Evolutionary conservation across 2,797 vertebrate genomes (phyloP), one percentile per base, ranked within the genome.

Genomic region (Rhyacichthys aspro): DNA sequence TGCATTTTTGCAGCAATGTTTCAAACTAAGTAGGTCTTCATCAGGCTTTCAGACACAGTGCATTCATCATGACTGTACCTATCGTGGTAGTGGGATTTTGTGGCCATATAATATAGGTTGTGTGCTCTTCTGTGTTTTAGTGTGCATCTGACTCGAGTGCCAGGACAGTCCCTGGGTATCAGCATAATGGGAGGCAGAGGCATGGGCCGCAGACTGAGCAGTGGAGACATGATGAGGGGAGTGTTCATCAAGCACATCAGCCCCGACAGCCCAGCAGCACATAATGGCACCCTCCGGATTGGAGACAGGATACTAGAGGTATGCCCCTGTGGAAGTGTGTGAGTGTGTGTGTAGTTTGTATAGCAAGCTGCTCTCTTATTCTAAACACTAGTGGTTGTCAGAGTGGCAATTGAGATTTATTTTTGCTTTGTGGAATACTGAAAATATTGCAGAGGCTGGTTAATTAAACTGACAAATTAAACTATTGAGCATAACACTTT

Each of bases 181-280:
- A 96, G 96, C 87, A 98, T 99, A 81, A 94, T 95, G 88, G 97
- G 96, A 79, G 97, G 98, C 70, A 92, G 94, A 85, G 95, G 96
- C 15, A 98, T 99, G 96, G 98, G 96, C 44, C 94, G 93, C 67
- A 94, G 96, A 34, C 88, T 98, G 56, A 95, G 94, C 90, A 95
- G 91, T 3, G 96, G 98, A 53, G 95, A 97, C 89, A 93, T 98
- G 82, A 96, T 96, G 94, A 94, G 98, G 83, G 98, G 96, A 52
- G 95, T 98, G 88, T 98, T 98, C 87, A 94, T 99, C 87, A 99
- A 98, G 68, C 94, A 98, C 59, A 94, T 99, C 78, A 90, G 94
- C 50, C 94, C 95, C 72, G 94, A 95, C 85, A 97, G 96, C 88
- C 96, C 96, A 11, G 98, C 96, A 10, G 93, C 95, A 76, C 91